These are phyloP conservation scores for Metalampra italica DNA, from an alignment of 2,888 invertebrate species.

Conservation along the genomic window DNA sequence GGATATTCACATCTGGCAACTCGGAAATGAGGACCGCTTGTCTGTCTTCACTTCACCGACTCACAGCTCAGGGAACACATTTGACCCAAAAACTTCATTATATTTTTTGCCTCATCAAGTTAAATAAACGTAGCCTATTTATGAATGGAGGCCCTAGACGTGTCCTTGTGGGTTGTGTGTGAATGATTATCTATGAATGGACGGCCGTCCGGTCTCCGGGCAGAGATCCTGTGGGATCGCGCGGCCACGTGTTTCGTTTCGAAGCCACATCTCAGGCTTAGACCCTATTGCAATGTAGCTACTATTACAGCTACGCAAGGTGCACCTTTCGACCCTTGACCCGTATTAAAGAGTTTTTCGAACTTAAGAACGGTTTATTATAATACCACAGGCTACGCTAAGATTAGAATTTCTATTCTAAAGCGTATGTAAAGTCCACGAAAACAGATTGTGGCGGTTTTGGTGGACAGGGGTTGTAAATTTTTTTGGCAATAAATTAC, in stretches of 20 bases:
- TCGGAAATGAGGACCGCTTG: conserved; percentile 41
- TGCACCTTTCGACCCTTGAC: too few relatives aligned
- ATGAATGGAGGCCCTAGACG: conserved; percentile 52
- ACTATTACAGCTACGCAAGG: too few relatives aligned
- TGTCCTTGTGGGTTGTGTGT: conserved; percentile 50
- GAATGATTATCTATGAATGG: conserved; percentile 42
- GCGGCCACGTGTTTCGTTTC: conserved; percentile 5
- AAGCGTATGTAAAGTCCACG: too few relatives aligned
- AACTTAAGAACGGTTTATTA: too few relatives aligned
- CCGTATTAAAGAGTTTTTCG: too few relatives aligned
- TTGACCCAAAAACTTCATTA: conserved; percentile 41
- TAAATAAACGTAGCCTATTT: conserved; percentile 29
- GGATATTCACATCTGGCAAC: conserved; percentile 43
- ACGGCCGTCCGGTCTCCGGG: conserved; percentile 1
- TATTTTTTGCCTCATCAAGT: conserved; percentile 40
- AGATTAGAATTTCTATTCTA: too few relatives aligned
- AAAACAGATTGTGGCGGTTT: too few relatives aligned
- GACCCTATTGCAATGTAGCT: too few relatives aligned
- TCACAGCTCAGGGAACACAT: conserved; percentile 42
- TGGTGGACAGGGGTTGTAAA: too few relatives aligned
- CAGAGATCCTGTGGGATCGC: conserved; percentile 6
- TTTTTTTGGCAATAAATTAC: too few relatives aligned
- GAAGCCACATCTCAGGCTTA: neutral
- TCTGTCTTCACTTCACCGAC: conserved; percentile 39
- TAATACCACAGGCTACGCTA: too few relatives aligned